Evolutionary conservation across 2,797 vertebrate genomes (phyloP), one percentile per base, ranked within the genome.

Genomic region (Buphagus erythrorhynchus): DNA sequence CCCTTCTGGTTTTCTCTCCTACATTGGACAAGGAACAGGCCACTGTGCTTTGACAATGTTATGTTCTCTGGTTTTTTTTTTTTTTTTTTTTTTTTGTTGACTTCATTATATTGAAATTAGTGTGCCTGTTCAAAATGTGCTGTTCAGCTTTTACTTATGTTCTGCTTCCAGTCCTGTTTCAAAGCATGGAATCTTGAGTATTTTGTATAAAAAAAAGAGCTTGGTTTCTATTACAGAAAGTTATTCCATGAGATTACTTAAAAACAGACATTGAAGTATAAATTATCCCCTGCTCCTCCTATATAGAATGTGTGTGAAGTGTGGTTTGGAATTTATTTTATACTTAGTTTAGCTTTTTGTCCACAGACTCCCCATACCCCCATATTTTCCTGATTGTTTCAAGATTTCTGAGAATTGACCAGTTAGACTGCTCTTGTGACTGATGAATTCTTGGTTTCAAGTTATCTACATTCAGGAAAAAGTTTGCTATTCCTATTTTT

Each of bases 301-400:
- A 1, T 28, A 9, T 2, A 24, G 11, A 54, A 42, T n/a, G 13
- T 54, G 11, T 22, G 6, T 52, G 24, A 5, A 40, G 12, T 16
- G 2, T 59, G 52, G 15, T 52, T 83, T 76, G 57, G 31, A 33
- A 26, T 67, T 69, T 28, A 76, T 86, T 65, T 69, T 8, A 0
- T 31, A 2, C 7, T 45, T 38, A 19, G 5, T 49, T 85, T 20
- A 38, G 4, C 8, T 83, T 43, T 68, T 49, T 20, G 3, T 48
- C 24, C 15, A 7, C 18, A 11, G 2, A 1, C 3, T 35, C 24
- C 4, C 16, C 31, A 11, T 2, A 14, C 6, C 6, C 6, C 4
- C 9, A 4, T 38, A 10, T 75, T 33, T 83, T 63, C 10, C 31
- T 16, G n/a, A 5, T 49, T 35, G 29, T 65, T 57, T 10, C 13